Percentiles rank a stretch among this genome's conserved stretches.
Conservation (phyloP, 2,888 invertebrate genomes). For the Orchesella flavescens region DNA sequence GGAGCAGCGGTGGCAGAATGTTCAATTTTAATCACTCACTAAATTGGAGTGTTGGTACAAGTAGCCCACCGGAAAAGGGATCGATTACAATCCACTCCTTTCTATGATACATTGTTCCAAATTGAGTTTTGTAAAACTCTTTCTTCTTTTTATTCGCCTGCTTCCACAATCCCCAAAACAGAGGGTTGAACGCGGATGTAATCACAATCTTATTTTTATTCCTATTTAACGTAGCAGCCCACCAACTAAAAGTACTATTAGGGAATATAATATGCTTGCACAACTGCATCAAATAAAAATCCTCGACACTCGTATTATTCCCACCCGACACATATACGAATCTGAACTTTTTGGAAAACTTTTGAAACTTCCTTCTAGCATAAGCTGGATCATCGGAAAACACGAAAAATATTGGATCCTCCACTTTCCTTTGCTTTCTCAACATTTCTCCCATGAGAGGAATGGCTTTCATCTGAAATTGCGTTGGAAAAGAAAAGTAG, state of each 20-base stretch:
- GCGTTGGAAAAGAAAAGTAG: conserved; percentile 18
- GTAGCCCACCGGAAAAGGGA: conserved; percentile 26
- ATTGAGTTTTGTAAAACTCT: not conserved
- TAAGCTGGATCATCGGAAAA: conserved; percentile 54
- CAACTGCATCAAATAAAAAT: conserved; percentile 57
- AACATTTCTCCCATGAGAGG: conserved; percentile 15
- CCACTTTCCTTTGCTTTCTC: not conserved
- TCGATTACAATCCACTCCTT: conserved; percentile 44
- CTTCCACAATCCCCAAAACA: not conserved
- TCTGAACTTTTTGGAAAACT: conserved; percentile 5
- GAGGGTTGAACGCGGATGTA: conserved; percentile 17
- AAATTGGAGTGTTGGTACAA: too few species aligned
- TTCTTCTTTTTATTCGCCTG: not conserved
- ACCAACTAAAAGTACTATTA: conserved; percentile 54
- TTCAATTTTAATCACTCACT: too few species aligned
- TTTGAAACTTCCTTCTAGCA: conserved; percentile 29
- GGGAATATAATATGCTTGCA: conserved; percentile 52
- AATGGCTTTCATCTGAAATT: conserved; percentile 36
- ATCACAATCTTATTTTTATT: conserved; percentile 49
- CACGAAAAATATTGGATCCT: conserved; percentile 38
- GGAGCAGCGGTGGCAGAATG: too few species aligned
- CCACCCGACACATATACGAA: not conserved
- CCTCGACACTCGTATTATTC: conserved; percentile 31
- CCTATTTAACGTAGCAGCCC: conserved; percentile 48
- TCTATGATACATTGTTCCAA: conserved; percentile 23